These are phyloP conservation scores for Pteruthius melanotis DNA, from an alignment of 2,113 vertebrate genomes.

Conservation along the genomic window DNA sequence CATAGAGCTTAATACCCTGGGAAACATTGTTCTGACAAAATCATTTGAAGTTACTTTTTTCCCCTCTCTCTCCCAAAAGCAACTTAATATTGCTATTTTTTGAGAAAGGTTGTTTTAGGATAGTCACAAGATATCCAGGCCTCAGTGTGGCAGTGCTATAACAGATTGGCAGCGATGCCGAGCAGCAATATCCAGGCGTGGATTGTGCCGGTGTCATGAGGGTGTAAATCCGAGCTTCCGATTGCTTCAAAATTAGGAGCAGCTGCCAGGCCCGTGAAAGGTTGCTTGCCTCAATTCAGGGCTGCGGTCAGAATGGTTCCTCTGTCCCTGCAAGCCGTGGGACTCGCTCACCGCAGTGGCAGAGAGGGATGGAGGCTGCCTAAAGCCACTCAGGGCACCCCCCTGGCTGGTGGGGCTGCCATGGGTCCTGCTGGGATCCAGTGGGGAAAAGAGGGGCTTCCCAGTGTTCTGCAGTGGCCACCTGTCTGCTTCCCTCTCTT, in stretches of 20 bases:
- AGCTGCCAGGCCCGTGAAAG: not conserved
- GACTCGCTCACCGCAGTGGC: not conserved
- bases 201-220: not conserved
- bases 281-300: not conserved
- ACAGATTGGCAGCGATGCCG: not conserved
- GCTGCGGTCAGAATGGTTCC: not conserved
- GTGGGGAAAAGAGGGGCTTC: not conserved
- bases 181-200: not conserved
- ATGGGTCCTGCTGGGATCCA: not conserved
- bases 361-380: not conserved
- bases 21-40: not conserved
- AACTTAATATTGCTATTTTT: not conserved
- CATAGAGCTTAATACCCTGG: not conserved
- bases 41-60: not conserved
- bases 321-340: fast-evolving
- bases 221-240: not conserved
- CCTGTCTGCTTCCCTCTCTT: not conserved
- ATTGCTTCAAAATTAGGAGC: not conserved
- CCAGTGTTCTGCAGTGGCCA: fast-evolving
- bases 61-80: not conserved
- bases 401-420: not conserved
- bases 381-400: not conserved
- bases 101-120: not conserved
- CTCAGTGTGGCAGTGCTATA: not conserved
- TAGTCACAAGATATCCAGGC: not conserved